A percentile compares a stretch with the other conserved stretches of the same genome.
phyloP scores from a whole-genome alignment of 2,113 vertebrate genomes.

The Hoplias malabaricus region DNA sequence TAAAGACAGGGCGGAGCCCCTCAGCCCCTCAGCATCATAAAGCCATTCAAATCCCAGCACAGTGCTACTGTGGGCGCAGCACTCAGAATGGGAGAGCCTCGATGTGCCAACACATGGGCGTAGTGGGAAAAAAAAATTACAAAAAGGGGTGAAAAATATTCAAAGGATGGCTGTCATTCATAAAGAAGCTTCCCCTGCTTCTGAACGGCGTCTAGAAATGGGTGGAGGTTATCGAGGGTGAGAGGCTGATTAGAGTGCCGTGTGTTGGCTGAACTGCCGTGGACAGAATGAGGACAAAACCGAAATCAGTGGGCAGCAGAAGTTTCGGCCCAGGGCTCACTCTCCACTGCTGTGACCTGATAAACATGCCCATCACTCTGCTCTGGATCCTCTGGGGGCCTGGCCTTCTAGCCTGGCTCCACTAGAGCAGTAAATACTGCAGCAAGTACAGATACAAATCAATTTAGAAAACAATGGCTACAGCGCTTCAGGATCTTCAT shows the following conservation, averaged over 20 bases:
- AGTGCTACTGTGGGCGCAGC: slow-evolving; percentile 28
- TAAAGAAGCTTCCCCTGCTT: slow-evolving; percentile 16
- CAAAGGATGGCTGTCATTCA: slow-evolving; percentile 41
- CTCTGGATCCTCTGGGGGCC: slow-evolving; percentile 6
- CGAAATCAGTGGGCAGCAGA: slow-evolving; percentile 47
- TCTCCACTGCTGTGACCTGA: slow-evolving; percentile 41
- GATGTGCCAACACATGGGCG: slow-evolving; percentile 52
- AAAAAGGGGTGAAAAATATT: background rate
- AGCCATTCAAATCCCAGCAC: slow-evolving; percentile 54
- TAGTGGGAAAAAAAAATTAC: background rate
- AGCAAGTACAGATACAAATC: slow-evolving; percentile 12
- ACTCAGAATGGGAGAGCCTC: slow-evolving; percentile 44
- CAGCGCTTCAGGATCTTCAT: background rate
- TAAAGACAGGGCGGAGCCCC: slow-evolving; percentile 49
- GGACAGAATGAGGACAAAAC: slow-evolving; percentile 51
- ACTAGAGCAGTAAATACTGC: slow-evolving; percentile 10
- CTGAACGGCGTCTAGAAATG: slow-evolving; percentile 19
- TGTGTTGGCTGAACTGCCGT: slow-evolving; percentile 39
- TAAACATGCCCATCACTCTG: slow-evolving; percentile 45
- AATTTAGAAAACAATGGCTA: slow-evolving; percentile 13
- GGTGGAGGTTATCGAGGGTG: slow-evolving; percentile 22
- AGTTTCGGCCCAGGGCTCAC: slow-evolving; percentile 27
- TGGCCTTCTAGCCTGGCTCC: slow-evolving; percentile 5
- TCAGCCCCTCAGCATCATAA: slow-evolving; percentile 41
- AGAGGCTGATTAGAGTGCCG: slow-evolving; percentile 46